Base-by-base conservation (phyloP, 2,888 invertebrate species). In the Gonocerus acuteangulatus region DNA sequence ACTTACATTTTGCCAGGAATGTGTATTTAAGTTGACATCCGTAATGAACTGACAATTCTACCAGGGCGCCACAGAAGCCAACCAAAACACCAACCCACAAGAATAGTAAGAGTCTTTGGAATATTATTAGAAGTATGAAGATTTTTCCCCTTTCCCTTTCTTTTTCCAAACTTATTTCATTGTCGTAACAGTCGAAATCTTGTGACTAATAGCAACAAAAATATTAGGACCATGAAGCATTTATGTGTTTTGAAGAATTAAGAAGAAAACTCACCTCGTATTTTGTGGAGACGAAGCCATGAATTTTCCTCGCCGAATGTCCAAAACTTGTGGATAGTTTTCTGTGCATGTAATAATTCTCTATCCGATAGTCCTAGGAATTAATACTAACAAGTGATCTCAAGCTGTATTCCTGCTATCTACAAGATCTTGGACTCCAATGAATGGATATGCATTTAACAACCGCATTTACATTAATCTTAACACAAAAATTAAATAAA, bases 101-200 rank as follows among this genome's bases (percentile, higher is more conserved):
- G 39, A 54, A 42, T 6, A 44, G 21, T 1, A 54, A 7, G 11
- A 54, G 16, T 42, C 54, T 54, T 22, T 54, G n/a, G 15, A 54
- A 9, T 7, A 54, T 13, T 18, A 54, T 16, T 4, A 1, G 1
- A 9, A 9, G 2, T 16, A 54, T 42, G 39, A 44, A 54, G 9
- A 3, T 16, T 42, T 54, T 54, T n/a, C 54, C 54, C 22, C 44
- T 39, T 0, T 0, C 9, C 22, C 42, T 42, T 44, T 54, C 54
- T 27, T 54, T 42, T 2, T 54, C 22, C 15, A 54, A 9, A 15
- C 9, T n/a, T 13, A 54, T 22, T 21, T 16, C 7, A 23, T 22
- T 16, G 7, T 54, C 54, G 18, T 36, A 9, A 11, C 39, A 4
- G 2, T 54, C 54, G 7, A 19, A 54, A 21, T 54, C 54, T 15